Percentiles rank a stretch among this genome's conserved stretches.
Evolutionary conservation across 2,113 vertebrate species (phyloP).

Genomic region (Edolisoma coerulescens): DNA sequence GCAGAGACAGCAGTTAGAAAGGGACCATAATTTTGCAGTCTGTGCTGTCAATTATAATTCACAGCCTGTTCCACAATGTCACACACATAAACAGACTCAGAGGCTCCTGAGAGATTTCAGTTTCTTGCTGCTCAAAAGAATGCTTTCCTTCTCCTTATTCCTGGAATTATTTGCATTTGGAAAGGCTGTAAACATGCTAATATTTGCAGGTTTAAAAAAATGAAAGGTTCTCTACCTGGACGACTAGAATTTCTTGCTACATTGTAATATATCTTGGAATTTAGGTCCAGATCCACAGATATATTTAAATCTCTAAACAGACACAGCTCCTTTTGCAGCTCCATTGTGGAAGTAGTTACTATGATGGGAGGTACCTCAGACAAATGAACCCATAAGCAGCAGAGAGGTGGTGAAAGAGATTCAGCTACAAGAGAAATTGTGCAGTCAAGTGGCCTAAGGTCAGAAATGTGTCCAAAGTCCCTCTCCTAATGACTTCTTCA

Average conservation of each 20-base stretch:
- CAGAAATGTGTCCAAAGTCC: neutral
- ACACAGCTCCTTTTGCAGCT: neutral
- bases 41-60: slow-evolving; percentile 35
- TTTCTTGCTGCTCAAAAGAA: neutral
- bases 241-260: neutral
- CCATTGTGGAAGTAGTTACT: neutral
- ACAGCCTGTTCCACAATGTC: neutral
- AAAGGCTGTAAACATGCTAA: neutral
- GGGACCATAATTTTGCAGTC: slow-evolving; percentile 39
- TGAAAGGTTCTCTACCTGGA: neutral
- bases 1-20: slow-evolving; percentile 23
- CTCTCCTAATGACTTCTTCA: slow-evolving; percentile 9
- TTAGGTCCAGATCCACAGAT: neutral
- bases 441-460: slow-evolving; percentile 2
- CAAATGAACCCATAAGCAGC: neutral
- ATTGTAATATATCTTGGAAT: neutral
- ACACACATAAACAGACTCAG: neutral
- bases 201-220: neutral
- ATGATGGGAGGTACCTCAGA: neutral
- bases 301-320: neutral
- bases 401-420: neutral
- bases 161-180: neutral
- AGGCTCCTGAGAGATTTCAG: neutral
- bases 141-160: neutral
- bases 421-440: neutral